A percentile compares a stretch with the other conserved stretches of the same genome.
phyloP scores from a whole-genome alignment of 2,113 vertebrate genomes.

The Nothobranchius kuhntae region DNA sequence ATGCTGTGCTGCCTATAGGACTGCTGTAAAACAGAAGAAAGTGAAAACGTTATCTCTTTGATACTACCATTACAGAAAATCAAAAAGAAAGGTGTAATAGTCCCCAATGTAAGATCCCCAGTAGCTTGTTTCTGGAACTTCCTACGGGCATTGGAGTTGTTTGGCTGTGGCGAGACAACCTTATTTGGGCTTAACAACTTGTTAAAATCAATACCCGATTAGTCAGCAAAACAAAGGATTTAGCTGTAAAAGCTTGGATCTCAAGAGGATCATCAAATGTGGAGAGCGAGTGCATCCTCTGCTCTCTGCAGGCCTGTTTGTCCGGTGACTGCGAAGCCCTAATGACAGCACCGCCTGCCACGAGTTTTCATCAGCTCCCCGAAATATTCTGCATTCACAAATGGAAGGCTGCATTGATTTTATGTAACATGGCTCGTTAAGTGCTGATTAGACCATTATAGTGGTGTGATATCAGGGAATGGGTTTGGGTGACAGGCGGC shows the following conservation, averaged over 20 bases:
- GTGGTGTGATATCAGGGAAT: slow-evolving; percentile 76
- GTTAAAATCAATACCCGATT: slow-evolving; percentile 78
- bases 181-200: slow-evolving; percentile 72
- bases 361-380: slow-evolving; percentile 60
- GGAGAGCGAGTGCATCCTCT: slow-evolving; percentile 52
- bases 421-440: slow-evolving; percentile 78
- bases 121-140: slow-evolving; percentile 32
- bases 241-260: slow-evolving; percentile 73
- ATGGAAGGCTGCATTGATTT: slow-evolving; percentile 74
- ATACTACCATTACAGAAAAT: slow-evolving; percentile 15
- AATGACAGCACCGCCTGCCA: slow-evolving; percentile 51
- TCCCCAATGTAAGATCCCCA: slow-evolving; percentile 5
- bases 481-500: slow-evolving; percentile 66
- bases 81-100: slow-evolving; percentile 11
- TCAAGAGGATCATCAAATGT: slow-evolving; percentile 54
- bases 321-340: slow-evolving; percentile 20
- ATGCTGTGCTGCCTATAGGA: slow-evolving; percentile 19
- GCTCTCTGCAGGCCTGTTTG: slow-evolving; percentile 33
- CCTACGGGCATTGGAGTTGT: slow-evolving; percentile 42
- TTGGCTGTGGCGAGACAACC: slow-evolving; percentile 58
- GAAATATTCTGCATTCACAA: slow-evolving; percentile 72
- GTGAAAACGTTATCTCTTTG: slow-evolving; percentile 4
- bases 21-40: slow-evolving; percentile 2
- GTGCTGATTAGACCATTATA: slow-evolving; percentile 78
- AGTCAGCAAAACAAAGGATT: slow-evolving; percentile 79